Conservation (phyloP, 2,113 vertebrate species). For the Otus sunia region DNA sequence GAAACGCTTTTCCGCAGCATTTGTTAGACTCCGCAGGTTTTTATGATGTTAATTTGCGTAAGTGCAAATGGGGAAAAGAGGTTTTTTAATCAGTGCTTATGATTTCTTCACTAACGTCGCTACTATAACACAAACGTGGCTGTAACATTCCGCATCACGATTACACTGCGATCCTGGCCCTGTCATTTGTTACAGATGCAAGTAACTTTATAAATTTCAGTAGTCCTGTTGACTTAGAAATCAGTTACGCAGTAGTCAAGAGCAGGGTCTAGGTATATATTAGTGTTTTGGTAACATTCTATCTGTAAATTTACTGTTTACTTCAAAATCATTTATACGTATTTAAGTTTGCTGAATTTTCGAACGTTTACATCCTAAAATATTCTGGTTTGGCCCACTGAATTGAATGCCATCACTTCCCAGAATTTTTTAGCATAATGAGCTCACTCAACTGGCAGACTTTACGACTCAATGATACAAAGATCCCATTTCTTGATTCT, state of each 20-base stretch:
- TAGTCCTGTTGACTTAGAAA: not conserved
- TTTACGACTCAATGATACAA: not conserved
- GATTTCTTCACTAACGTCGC: not conserved
- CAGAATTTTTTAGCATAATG: not conserved
- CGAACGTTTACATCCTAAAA: not conserved
- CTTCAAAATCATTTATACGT: not conserved
- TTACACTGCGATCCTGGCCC: not conserved
- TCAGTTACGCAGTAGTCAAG: not conserved
- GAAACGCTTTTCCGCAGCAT: not conserved
- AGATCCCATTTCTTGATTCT: not conserved
- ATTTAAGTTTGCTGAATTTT: not conserved
- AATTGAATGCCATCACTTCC: not conserved
- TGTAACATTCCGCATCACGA: not conserved
- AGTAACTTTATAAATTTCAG: not conserved
- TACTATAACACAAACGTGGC: not conserved
- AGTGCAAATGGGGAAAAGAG: not conserved
- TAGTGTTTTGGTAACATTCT: not conserved
- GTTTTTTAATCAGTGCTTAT: not conserved
- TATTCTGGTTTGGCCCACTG: not conserved
- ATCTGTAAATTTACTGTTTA: not conserved
- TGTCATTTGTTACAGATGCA: not conserved
- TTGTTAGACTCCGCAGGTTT: not conserved
- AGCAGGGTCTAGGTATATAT: not conserved
- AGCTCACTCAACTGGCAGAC: not conserved
- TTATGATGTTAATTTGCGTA: not conserved